phyloP scores from a whole-genome alignment of 1,140 invertebrate species.

The Procambarus clarkii region DNA sequence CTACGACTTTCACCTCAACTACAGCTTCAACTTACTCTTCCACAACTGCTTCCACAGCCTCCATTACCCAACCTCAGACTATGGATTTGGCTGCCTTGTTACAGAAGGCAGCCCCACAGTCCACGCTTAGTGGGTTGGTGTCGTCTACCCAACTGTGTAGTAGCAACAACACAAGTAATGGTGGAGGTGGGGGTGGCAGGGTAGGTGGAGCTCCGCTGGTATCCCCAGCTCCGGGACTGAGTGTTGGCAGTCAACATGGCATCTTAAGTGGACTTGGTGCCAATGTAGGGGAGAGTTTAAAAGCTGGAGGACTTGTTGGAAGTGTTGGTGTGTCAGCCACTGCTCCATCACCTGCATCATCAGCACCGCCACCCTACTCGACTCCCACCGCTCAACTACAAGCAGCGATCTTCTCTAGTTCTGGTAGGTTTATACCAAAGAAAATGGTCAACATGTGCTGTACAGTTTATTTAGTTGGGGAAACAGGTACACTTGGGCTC shows the following conservation, averaged over 20 bases:
- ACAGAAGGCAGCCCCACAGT: conserved; percentile 71
- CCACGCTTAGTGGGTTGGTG: conserved; percentile 68
- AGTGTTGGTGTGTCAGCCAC: conserved; percentile 55
- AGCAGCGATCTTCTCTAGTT: conserved; percentile 59
- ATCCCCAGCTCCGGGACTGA: conserved; percentile 52
- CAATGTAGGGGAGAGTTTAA: conserved; percentile 67
- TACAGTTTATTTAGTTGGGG: too few species aligned
- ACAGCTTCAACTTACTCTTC: conserved; percentile 39
- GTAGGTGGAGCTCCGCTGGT: conserved; percentile 53
- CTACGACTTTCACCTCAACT: conserved; percentile 37
- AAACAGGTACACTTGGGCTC: too few species aligned
- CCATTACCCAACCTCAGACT: conserved; percentile 63
- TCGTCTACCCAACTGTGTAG: conserved; percentile 43
- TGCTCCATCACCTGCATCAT: conserved; percentile 49
- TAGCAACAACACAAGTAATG: conserved; percentile 39
- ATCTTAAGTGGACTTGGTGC: conserved; percentile 63
- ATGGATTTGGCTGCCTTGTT: conserved; percentile 73
- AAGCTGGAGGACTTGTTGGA: conserved; percentile 60
- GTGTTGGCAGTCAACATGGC: conserved; percentile 62
- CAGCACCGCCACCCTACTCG: conserved; percentile 54
- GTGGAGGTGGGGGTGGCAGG: conserved; percentile 48
- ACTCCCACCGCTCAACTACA: conserved; percentile 53
- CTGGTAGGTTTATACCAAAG: conserved; percentile 23
- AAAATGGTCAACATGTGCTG: too few species aligned
- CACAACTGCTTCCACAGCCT: conserved; percentile 57